Evolutionary conservation across 2,797 vertebrate species (phyloP).

Genomic region (Decapterus maruadsi): DNA sequence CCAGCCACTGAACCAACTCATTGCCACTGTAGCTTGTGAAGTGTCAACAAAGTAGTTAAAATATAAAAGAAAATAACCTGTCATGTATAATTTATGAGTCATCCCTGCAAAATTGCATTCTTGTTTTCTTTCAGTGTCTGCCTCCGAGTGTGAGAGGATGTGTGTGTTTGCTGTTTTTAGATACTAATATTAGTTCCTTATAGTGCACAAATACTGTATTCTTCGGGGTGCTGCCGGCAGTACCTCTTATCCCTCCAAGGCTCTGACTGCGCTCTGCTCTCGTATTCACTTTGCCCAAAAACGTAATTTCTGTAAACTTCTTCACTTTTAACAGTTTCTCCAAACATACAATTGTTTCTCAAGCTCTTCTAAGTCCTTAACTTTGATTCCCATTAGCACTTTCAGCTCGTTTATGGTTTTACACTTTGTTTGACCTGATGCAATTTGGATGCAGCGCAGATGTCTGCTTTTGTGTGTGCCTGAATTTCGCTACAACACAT

Average conservation of each 20-base stretch:
- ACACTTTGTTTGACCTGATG: constrained; percentile 46
- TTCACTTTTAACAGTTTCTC: background rate
- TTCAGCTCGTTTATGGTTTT: constrained; percentile 32
- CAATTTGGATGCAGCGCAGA: constrained; percentile 59
- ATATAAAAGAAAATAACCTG: constrained; percentile 63
- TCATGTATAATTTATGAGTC: constrained; percentile 67
- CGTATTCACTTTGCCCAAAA: background rate
- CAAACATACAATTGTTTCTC: background rate
- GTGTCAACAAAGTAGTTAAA: constrained; percentile 60
- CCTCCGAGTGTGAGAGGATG: constrained; percentile 24
- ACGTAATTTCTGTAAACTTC: background rate
- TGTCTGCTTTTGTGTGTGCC: constrained; percentile 34
- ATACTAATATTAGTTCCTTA: background rate
- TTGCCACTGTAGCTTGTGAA: constrained; percentile 48
- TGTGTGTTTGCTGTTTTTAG: constrained; percentile 14
- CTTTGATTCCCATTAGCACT: constrained; percentile 14
- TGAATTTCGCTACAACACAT: constrained; percentile 42
- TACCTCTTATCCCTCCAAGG: background rate
- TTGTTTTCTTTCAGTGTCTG: constrained; percentile 32
- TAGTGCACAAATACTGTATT: background rate
- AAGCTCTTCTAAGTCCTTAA: background rate
- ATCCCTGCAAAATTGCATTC: constrained; percentile 30
- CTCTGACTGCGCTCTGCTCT: background rate
- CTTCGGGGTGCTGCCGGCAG: background rate
- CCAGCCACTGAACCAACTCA: constrained; percentile 60